Conservation (phyloP, 2,113 vertebrate genomes). For the Pseudorhombus dupliciocellatus region DNA sequence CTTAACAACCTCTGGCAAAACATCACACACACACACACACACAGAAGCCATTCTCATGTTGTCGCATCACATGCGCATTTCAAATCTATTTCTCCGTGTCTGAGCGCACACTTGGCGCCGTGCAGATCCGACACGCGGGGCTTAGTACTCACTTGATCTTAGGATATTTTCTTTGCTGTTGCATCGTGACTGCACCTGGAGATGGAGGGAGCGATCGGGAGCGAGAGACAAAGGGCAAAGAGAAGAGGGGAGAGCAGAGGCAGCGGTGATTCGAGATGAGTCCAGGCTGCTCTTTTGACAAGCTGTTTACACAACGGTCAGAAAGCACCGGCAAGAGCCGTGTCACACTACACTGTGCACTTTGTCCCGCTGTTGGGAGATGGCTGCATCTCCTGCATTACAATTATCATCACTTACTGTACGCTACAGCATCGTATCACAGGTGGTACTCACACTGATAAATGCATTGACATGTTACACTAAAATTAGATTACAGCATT, state of each 20-base stretch:
- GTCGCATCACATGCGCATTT: slow-evolving; percentile 33
- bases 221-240: slow-evolving; percentile 70
- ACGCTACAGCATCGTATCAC: slow-evolving; percentile 42
- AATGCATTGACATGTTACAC: slow-evolving; percentile 39
- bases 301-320: slow-evolving; percentile 62
- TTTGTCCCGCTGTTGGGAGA: slow-evolving; percentile 71
- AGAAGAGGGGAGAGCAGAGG: slow-evolving; percentile 54
- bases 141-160: slow-evolving; percentile 93
- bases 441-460: slow-evolving; percentile 43
- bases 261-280: slow-evolving; percentile 69
- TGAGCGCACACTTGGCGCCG: slow-evolving; percentile 5
- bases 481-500: slow-evolving; percentile 33
- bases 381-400: slow-evolving; percentile 61
- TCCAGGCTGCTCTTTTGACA: slow-evolving; percentile 54
- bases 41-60: slow-evolving; percentile 21
- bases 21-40: slow-evolving; percentile 36
- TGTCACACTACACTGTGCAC: slow-evolving; percentile 70
- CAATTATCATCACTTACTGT: slow-evolving; percentile 44
- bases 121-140: slow-evolving; percentile 1
- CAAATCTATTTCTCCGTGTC: slow-evolving; percentile 32
- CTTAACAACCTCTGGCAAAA: slow-evolving; percentile 73
- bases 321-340: slow-evolving; percentile 57
- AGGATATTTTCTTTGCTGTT: slow-evolving; percentile 99
- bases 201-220: slow-evolving; percentile 72
- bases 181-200: slow-evolving; percentile 98